phyloP scores from a whole-genome alignment of 2,113 vertebrate genomes.

The Meles meles region DNA sequence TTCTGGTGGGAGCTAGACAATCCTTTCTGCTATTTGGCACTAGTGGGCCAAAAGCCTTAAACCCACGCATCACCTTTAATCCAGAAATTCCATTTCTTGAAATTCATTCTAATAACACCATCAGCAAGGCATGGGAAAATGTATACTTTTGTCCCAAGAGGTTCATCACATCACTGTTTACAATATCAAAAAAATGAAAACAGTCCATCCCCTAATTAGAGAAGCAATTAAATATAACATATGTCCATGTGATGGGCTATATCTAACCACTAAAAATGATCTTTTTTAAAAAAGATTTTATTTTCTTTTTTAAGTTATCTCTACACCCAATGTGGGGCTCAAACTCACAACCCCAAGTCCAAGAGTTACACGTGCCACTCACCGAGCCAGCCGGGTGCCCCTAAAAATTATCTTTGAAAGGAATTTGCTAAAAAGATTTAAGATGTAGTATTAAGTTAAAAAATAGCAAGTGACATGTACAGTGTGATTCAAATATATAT shows the following conservation, averaged over 20 bases:
- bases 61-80: neutral
- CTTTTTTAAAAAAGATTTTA: neutral
- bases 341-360: neutral
- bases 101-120: conserved; percentile 14
- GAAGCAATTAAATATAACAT: neutral
- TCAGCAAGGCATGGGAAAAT: neutral
- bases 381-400: neutral
- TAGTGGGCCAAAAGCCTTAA: neutral
- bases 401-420: neutral
- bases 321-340: neutral
- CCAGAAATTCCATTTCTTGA: conserved; percentile 27
- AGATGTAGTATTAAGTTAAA: neutral
- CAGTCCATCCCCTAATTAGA: neutral
- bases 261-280: neutral
- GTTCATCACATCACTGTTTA: neutral
- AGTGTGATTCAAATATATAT: neutral
- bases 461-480: neutral
- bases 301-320: neutral
- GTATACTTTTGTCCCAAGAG: neutral
- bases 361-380: neutral
- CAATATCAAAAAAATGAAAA: conserved; percentile 7
- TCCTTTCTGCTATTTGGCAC: conserved; percentile 7
- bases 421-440: conserved; percentile 10
- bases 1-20: neutral
- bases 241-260: neutral